Evolutionary conservation across 2,888 invertebrate genomes (phyloP), one percentile per base, ranked within the genome.

Genomic region (Desoria tigrina): DNA sequence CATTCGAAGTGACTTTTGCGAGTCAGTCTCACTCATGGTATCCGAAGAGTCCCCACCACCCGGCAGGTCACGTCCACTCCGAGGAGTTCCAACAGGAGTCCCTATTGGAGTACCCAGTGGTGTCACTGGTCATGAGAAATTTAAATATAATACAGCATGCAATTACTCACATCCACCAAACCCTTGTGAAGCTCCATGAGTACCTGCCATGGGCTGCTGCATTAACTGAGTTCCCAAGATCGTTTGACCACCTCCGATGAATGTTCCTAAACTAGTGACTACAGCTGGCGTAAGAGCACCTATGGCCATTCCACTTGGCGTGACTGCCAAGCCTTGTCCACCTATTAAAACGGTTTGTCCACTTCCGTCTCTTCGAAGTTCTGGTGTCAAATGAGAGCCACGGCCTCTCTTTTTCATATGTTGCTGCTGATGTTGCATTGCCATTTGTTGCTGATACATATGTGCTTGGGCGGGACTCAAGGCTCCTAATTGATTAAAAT

Each of bases 21-120:
- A 82, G 69, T 82, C 82, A 1, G 82, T 81, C 74, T 82, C 82
- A 74, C 81, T 82, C 77, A 80, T 78, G 7, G 81, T 81, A 70
- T 82, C 82, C 1, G 82, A 82, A 14, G 82, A 82, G 70, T 81
- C 81, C 4, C 79, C 79, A 9, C 78, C 79, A 24, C 67, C 65
- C 6, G 51, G 51, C 18, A 77, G 74, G 69, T 81, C 81, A 37
- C 80, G 77, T 11, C 79, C 76, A 39, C 80, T 79, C 32, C 81
- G 71, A 1, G 79, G 79, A 14, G 79, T 79, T 28, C 78, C 79
- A 37, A 78, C 77, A 32, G 78, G 78, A 51, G 79, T 78, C 65
- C 77, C 77, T 71, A 71, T 66, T 65, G 79, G 78, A 58, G 79
- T 78, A 57, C 78, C 78, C 65, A 78, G 78, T 14, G 79, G 79